These are phyloP conservation scores for Rhadina sibilatrix DNA, from an alignment of 2,113 vertebrate species.

Conservation along the genomic window DNA sequence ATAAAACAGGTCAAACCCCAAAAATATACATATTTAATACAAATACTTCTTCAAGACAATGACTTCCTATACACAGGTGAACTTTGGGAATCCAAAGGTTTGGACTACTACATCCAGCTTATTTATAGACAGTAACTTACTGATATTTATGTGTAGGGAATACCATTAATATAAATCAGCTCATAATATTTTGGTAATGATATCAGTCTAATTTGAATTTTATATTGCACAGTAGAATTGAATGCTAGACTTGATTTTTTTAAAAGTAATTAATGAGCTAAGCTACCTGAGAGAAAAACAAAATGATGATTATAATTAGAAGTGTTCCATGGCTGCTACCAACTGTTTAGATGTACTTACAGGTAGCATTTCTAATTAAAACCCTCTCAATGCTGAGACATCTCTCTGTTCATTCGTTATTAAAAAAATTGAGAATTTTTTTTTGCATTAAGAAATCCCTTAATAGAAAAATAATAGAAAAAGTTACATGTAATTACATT, in stretches of 20 bases:
- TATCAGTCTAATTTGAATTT: constrained; percentile 50
- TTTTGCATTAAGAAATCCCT: constrained; percentile 39
- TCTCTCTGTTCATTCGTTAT: constrained; percentile 41
- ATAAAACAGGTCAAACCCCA: background rate
- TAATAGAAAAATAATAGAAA: constrained; percentile 64
- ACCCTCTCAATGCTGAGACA: constrained; percentile 52
- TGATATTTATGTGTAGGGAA: background rate
- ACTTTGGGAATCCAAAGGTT: background rate
- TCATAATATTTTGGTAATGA: constrained; percentile 2
- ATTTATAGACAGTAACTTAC: constrained; percentile 16
- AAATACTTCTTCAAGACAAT: background rate
- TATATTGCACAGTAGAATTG: constrained; percentile 33
- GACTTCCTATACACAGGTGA: background rate
- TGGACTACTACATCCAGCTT: background rate
- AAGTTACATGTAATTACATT: constrained; percentile 60
- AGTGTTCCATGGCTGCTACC: constrained; percentile 60
- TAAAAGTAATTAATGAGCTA: constrained; percentile 66
- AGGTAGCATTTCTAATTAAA: constrained; percentile 72
- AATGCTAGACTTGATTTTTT: constrained; percentile 48
- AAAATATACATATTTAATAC: background rate
- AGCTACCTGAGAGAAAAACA: constrained; percentile 69
- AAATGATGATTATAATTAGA: constrained; percentile 71
- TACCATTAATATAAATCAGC: constrained; percentile 49
- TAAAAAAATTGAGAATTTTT: constrained; percentile 1
- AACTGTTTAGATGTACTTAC: constrained; percentile 69